phyloP scores from a whole-genome alignment of 1,140 invertebrate genomes.

The Brachionus calyciflorus region DNA sequence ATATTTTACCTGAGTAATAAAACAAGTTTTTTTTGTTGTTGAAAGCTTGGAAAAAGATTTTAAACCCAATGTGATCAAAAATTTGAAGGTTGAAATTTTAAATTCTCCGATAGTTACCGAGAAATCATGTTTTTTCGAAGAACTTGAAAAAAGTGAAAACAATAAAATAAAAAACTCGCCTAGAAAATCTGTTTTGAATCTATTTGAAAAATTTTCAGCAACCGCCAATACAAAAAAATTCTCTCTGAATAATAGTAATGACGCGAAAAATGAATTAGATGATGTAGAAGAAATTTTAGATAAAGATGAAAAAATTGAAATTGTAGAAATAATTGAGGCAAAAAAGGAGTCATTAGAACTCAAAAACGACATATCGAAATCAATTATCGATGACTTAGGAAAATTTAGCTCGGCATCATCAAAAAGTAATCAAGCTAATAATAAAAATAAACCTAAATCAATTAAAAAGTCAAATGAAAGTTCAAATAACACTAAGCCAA shows the following conservation, averaged over 20 bases:
- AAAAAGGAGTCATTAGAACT: background rate
- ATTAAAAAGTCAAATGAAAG: background rate
- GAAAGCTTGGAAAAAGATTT: no score
- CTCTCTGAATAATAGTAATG: background rate
- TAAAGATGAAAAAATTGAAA: slow-evolving; percentile 10
- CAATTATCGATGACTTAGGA: background rate
- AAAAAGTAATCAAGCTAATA: background rate
- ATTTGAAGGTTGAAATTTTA: background rate
- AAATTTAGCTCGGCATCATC: background rate
- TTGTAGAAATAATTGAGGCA: background rate
- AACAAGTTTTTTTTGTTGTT: no score
- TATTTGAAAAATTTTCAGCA: background rate
- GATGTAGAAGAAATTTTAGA: background rate
- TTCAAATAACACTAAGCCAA: slow-evolving; percentile 3
- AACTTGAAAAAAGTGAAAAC: background rate
- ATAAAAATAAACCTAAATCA: background rate
- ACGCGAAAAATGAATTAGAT: background rate
- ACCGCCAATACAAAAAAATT: slow-evolving; percentile 7
- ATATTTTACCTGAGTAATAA: no score
- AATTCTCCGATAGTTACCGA: slow-evolving; percentile 30
- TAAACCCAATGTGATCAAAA: background rate
- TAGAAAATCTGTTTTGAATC: no score
- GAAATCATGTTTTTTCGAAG: background rate
- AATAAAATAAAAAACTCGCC: background rate
- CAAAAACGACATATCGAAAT: background rate